Base-by-base conservation (phyloP, 2,888 invertebrate species). In the Platycnemis pennipes region DNA sequence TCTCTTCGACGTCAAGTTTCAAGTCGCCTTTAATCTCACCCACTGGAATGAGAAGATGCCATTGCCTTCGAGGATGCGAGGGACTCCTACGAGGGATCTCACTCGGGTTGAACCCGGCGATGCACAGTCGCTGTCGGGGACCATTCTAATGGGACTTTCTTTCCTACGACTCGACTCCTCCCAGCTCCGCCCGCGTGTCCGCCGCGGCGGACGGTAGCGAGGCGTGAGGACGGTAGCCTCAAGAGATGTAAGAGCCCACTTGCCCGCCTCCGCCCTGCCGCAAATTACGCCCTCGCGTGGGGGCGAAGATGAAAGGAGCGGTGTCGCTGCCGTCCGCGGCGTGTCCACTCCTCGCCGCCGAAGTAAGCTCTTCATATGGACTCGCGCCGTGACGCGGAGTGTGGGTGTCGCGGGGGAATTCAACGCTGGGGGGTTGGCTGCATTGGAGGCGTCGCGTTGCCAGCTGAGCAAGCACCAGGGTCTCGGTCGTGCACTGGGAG, bases 291-390 rank as follows among this genome's bases (percentile, higher is more conserved):
- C 77, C 77, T 0, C 77, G 37, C 77, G 77, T 77, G 77, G 37
- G 77, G 77, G 37, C 31, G 31, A 31, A 77, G n/a, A 77, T 77
- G n/a, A n/a, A 77, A 77, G 77, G 77, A 77, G 77, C 16, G 77
- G 37, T 77, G 31, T 77, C 37, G 37, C 37, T 77, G 37, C 77
- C 77, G 77, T 77, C 37, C 77, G 11, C 77, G 77, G 77, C 22
- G 63, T 77, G 77, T 77, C 77, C 77, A 77, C 77, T 77, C 77
- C 37, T 26, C 77, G 16, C 77, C 31, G 37, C 37, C 37, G 77
- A 26, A 11, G 77, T 77, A 37, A 37, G 77, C 77, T 37, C 77
- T 77, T 77, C 77, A 77, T 77, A 77, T n/a, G n/a, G 77, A 77
- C 37, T 77, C 77, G 37, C 77, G 37, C 37, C 31, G 16, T 11